These are phyloP conservation scores for Bombus polaris DNA, from an alignment of 1,140 invertebrate species.

Conservation along the genomic window DNA sequence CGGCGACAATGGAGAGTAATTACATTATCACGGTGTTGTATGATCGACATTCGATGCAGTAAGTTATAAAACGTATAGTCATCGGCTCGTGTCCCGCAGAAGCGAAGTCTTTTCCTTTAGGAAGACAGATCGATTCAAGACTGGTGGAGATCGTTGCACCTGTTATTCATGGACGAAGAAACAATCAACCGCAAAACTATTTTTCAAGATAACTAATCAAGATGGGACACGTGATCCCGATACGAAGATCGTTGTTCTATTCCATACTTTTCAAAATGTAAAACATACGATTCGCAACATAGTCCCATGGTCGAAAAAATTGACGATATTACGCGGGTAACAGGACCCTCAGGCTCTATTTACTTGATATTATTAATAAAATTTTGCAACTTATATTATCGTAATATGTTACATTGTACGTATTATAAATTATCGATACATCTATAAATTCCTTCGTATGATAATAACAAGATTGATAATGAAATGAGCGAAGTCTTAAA, in stretches of 20 bases:
- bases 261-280: background rate
- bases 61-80: constrained; percentile 41
- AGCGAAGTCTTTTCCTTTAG: constrained; percentile 34
- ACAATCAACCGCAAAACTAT: constrained; percentile 44
- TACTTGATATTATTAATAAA: too few relatives aligned
- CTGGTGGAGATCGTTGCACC: constrained; percentile 44
- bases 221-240: constrained; percentile 24
- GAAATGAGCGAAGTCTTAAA: too few relatives aligned
- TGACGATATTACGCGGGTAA: background rate
- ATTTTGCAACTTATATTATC: too few relatives aligned
- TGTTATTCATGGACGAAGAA: constrained; percentile 35
- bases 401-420: too few relatives aligned
- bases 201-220: constrained; percentile 49
- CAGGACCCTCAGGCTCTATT: too few relatives aligned
- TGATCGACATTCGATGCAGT: constrained; percentile 45
- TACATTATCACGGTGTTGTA: constrained; percentile 49
- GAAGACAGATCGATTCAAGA: constrained; percentile 41
- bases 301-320: constrained; percentile 26
- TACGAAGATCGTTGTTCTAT: constrained; percentile 22
- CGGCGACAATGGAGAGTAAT: constrained; percentile 45
- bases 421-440: too few relatives aligned
- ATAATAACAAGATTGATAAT: too few relatives aligned
- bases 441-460: too few relatives aligned
- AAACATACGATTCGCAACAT: constrained; percentile 15
- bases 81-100: constrained; percentile 46